phyloP scores from a whole-genome alignment of 2,888 invertebrate genomes.

The Acanthosoma haemorrhoidale region DNA sequence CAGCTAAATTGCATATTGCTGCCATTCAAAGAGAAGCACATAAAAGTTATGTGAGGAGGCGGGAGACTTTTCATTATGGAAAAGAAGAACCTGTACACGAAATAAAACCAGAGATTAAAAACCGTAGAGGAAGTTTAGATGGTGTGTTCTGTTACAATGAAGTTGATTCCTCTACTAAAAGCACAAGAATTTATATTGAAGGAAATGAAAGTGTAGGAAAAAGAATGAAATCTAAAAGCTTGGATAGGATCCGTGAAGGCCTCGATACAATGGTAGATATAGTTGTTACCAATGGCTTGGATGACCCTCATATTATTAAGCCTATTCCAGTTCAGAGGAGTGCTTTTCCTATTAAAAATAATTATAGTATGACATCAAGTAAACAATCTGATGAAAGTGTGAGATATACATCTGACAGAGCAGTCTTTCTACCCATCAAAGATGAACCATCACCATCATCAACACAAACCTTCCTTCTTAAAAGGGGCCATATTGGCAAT shows the following conservation, averaged over 20 bases:
- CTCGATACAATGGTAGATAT: conserved; percentile 67
- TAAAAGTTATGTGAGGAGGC: conserved; percentile 33
- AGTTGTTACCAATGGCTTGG: conserved; percentile 51
- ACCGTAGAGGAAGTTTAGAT: conserved; percentile 47
- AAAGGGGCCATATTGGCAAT: conserved; percentile 55
- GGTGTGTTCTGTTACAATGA: conserved; percentile 45
- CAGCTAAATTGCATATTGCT: background rate
- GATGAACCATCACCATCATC: conserved; percentile 35
- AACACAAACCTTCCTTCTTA: conserved; percentile 52
- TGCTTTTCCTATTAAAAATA: background rate
- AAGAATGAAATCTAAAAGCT: conserved; percentile 56
- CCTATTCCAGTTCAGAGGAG: conserved; percentile 26
- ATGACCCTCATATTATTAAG: conserved; percentile 37
- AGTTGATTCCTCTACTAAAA: conserved; percentile 18
- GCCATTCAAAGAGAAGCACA: conserved; percentile 27
- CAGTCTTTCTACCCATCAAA: conserved; percentile 40
- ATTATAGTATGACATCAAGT: background rate
- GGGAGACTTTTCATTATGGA: conserved; percentile 40
- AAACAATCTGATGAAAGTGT: conserved; percentile 25
- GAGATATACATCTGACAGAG: conserved; percentile 37
- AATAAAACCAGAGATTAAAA: conserved; percentile 37
- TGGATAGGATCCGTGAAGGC: conserved; percentile 71
- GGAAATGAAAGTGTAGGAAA: conserved; percentile 33
- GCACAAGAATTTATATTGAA: conserved; percentile 39
- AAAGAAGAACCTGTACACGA: conserved; percentile 26